These are phyloP conservation scores for Aspiorhynchus laticeps DNA, from an alignment of 2,113 vertebrate genomes.

Conservation along the genomic window DNA sequence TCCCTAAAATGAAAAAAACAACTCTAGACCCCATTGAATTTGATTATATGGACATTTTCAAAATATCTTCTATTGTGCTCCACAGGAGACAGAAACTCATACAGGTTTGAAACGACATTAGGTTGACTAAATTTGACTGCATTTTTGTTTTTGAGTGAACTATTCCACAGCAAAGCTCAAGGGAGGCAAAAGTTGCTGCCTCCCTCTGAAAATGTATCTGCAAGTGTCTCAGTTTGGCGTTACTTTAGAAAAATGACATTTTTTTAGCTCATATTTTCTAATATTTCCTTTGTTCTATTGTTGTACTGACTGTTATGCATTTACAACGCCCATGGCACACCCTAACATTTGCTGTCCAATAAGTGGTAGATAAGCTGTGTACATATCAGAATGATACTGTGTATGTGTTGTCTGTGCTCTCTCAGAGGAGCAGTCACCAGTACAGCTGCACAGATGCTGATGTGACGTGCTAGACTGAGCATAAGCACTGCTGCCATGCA, in stretches of 20 bases:
- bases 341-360: slow-evolving; percentile 9
- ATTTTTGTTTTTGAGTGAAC: neutral
- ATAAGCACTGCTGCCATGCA: slow-evolving; percentile 57
- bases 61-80: neutral
- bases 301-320: neutral
- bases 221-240: neutral
- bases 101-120: neutral
- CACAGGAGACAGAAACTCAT: neutral
- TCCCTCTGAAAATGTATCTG: slow-evolving; percentile 7
- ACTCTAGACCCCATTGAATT: neutral
- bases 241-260: neutral
- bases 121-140: neutral
- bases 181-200: neutral
- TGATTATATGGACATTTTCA: neutral
- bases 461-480: slow-evolving; percentile 62
- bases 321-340: neutral
- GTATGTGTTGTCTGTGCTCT: slow-evolving; percentile 20
- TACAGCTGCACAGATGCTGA: slow-evolving; percentile 60
- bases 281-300: slow-evolving; percentile 20
- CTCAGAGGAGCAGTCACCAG: slow-evolving; percentile 53
- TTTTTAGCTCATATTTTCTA: neutral
- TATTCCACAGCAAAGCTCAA: neutral
- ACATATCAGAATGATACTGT: neutral
- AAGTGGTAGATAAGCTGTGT: slow-evolving; percentile 1
- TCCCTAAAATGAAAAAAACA: neutral